phyloP scores from a whole-genome alignment of 1,140 invertebrate species.

The Delia radicum region DNA sequence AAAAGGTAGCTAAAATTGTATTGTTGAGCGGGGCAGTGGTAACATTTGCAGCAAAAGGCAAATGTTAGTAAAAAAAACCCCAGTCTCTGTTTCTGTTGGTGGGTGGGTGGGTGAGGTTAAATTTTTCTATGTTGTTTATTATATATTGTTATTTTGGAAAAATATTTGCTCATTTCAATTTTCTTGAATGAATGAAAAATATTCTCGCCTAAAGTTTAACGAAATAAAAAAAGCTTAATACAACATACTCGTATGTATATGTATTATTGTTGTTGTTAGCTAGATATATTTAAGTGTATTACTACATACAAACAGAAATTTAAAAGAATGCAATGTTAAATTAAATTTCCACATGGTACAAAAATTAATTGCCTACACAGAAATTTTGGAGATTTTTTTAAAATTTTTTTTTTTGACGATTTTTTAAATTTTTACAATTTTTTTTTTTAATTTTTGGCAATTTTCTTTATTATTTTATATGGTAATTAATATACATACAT shows the following conservation, averaged over 20 bases:
- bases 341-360: no score
- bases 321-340: no score
- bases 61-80: not conserved
- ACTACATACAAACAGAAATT: no score
- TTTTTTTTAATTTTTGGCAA: no score
- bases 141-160: constrained; percentile 11
- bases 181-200: constrained; percentile 23
- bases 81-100: not conserved
- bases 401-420: no score
- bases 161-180: constrained; percentile 18
- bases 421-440: no score
- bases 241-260: not conserved
- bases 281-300: not conserved
- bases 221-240: constrained; percentile 3
- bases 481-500: no score
- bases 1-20: not conserved
- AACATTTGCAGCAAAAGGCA: not conserved
- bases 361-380: no score
- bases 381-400: no score
- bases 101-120: not conserved
- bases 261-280: not conserved
- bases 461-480: no score
- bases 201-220: not conserved
- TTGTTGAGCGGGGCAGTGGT: no score
- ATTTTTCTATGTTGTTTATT: not conserved